Evolutionary conservation across 2,113 vertebrate genomes (phyloP), one percentile per base, ranked within the genome.

Genomic region (Nansenia antarctica): DNA sequence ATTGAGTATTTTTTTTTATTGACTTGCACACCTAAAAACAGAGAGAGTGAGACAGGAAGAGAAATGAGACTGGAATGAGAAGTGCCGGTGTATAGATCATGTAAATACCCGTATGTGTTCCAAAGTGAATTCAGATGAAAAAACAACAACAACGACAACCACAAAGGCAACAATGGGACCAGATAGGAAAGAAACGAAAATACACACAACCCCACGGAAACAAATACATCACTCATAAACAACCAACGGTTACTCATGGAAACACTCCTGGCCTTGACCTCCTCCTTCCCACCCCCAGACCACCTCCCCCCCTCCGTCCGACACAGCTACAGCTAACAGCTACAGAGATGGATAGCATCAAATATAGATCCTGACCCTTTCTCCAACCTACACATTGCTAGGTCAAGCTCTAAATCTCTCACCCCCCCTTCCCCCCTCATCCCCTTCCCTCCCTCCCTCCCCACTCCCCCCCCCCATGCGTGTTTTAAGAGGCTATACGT

Each of bases 351-450:
- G 82, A 87, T 86, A 85, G 82, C 73, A 73, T 80, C 82, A 54
- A 22, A 49, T 49, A 49, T 49, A n/a, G 45, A 58, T n/a, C 69
- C 5, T 76, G 89, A 90, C 89, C 87, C 88, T 85, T 83, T 72
- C 81, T 83, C 86, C 49, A 57, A 85, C 88, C 79, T 71, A 73
- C 82, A 71, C 69, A 80, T 72, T 77, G n/a, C 82, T 24, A 65
- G 86, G 89, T 83, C 86, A 86, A 74, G 76, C 83, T 78, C 75
- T 89, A 89, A 89, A 88, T 90, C 84, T 86, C 81, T 34, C 54
- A 72, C 60, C 67, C 60, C 69, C 80, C 89, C 84, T 86, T 80
- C 32, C 54, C 72, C 60, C 67, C 60, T 69, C 80, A 87, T 82
- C 77, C 74, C 69, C 54, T 11, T n/a, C 77, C 72, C 80, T 82